Percentiles rank a stretch among this genome's conserved stretches.
phyloP scores from a whole-genome alignment of 2,113 vertebrate genomes.

The Tretioscincus oriximinensis region DNA sequence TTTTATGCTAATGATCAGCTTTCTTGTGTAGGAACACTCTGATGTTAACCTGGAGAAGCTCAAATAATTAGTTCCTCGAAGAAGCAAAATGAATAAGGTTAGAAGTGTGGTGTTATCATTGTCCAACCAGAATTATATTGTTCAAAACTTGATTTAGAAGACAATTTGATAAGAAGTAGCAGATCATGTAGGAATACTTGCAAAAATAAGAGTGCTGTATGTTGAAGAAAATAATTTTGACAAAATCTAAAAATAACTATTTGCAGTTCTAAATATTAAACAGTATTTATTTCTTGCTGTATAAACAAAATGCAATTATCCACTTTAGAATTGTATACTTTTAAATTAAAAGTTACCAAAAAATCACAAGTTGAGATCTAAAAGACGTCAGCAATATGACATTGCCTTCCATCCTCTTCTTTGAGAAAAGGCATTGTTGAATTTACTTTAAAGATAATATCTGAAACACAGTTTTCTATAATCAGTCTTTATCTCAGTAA shows the following conservation, averaged over 20 bases:
- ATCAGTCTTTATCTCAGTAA: constrained; percentile 46
- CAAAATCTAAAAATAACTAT: not conserved
- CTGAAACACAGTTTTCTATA: constrained; percentile 23
- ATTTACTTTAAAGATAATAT: too few relatives aligned
- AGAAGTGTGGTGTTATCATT: constrained; percentile 47
- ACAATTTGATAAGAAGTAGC: constrained; percentile 46
- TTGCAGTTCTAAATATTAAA: constrained; percentile 14
- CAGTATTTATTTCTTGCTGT: constrained; percentile 32
- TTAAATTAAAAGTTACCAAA: not conserved
- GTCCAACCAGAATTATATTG: constrained; percentile 51
- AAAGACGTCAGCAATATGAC: too few relatives aligned
- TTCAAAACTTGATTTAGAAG: constrained; percentile 39
- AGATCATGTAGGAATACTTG: constrained; percentile 54
- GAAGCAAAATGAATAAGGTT: constrained; percentile 36
- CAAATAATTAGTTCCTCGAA: constrained; percentile 52
- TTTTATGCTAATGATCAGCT: constrained; percentile 50
- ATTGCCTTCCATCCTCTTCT: not conserved
- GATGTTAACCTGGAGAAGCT: constrained; percentile 40
- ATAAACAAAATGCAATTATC: not conserved
- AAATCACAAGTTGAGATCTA: not conserved
- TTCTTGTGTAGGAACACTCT: constrained; percentile 57
- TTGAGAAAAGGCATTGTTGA: not conserved
- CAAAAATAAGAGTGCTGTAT: constrained; percentile 32
- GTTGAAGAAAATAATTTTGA: constrained; percentile 25
- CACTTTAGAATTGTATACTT: not conserved